Evolutionary conservation across 2,888 invertebrate species (phyloP), one percentile per base, ranked within the genome.

Genomic region (Leucophenga maculata): DNA sequence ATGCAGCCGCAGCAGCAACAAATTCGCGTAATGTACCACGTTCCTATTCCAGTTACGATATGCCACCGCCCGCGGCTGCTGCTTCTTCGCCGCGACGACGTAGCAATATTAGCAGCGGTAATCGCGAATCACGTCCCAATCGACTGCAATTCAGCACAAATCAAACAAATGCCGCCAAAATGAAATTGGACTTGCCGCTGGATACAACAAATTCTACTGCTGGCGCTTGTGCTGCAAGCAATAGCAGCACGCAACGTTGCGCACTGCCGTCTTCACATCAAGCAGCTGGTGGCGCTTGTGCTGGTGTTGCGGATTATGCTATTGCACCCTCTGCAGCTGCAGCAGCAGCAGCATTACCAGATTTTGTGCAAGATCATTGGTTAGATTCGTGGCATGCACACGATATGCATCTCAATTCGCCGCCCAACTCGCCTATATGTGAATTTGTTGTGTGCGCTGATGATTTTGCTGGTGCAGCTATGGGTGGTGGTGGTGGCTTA

Each of bases 301-400:
- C 67, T 16, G 75, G 77, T 44, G 76, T 72, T 22, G 75, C 72
- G 79, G 0, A 84, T 83, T 69, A 81, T 77, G 72, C 70, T 67
- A 26, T 16, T n/a, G 74, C 73, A 50, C 50, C 50, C 16, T 50
- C 83, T 4, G 81, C 83, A 1, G 85, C 85, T 11, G 80, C 26
- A 26, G n/a, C n/a, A n/a, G n/a, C n/a, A n/a, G n/a, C 84, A 3
- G 87, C 93, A 9, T 86, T 95, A 76, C 96, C 96, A 0, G 96
- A 96, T 86, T 96, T 96, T 89, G 96, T 96, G 66, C 96, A 96
- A 86, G 96, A 96, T 88, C 96, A 96, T 88, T 91, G 95, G 87
- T 91, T 95, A 77, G 93, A 95, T 50, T 94, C 95, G 79, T 88
- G 87, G 86, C 86, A 87, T 74, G 80, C 78, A 31, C 86, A 86